Evolutionary conservation across 2,113 vertebrate genomes (phyloP).

Genomic region (Microtus oregoni): DNA sequence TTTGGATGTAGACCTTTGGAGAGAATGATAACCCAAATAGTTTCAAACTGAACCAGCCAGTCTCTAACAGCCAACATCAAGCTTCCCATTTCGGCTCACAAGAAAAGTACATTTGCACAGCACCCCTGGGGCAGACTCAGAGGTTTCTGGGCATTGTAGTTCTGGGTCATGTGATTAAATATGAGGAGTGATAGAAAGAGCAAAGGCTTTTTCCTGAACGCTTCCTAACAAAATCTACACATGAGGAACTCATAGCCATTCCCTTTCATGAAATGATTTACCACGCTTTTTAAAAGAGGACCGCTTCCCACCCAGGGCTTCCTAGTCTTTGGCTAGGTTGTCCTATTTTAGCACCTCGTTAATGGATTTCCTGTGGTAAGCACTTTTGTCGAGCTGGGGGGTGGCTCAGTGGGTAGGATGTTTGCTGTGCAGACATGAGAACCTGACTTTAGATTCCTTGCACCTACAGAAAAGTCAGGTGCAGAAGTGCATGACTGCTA

Average conservation of each 20-base stretch:
- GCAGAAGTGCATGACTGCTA: not conserved
- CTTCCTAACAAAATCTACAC: not conserved
- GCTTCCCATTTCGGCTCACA: not conserved
- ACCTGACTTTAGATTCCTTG: too few relatives aligned
- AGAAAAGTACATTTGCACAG: not conserved
- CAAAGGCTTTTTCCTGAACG: not conserved
- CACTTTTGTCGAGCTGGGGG: not conserved
- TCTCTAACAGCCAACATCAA: not conserved
- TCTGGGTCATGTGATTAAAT: not conserved
- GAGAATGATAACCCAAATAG: constrained; percentile 1
- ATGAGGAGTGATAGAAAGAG: not conserved
- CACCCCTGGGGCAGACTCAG: not conserved
- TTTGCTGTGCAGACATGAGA: not conserved
- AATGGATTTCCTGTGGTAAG: not conserved
- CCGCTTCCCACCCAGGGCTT: not conserved
- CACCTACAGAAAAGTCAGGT: not conserved
- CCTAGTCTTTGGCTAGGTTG: not conserved
- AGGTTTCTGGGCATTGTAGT: not conserved
- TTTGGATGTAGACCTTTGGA: constrained; percentile 1
- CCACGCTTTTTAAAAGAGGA: not conserved
- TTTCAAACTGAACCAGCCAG: constrained; percentile 1
- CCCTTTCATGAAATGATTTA: constrained; percentile 23
- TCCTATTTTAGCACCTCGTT: constrained; percentile 23
- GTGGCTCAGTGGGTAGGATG: not conserved
- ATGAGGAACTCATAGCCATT: not conserved